Conservation (phyloP, 2,113 vertebrate species). For the Jaculus jaculus region DNA sequence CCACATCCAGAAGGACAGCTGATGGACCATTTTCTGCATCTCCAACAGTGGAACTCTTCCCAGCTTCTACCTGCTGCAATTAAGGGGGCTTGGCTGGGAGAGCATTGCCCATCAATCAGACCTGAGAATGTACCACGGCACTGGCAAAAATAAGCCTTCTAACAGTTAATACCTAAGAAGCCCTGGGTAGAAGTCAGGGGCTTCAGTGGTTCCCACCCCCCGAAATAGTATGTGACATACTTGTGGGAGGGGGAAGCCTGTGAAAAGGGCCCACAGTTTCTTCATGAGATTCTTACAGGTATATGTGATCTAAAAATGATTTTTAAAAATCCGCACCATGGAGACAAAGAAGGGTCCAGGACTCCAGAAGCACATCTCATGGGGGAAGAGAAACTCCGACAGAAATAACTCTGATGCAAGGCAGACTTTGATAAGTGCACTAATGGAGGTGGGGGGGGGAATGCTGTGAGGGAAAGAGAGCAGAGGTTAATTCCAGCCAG, state of each 20-base stretch:
- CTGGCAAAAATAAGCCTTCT: neutral
- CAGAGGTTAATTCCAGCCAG: neutral
- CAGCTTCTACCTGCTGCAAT: neutral
- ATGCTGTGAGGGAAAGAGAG: neutral
- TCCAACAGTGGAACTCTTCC: neutral
- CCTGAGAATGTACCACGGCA: neutral
- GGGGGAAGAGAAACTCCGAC: constrained; percentile 29
- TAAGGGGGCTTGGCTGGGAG: neutral
- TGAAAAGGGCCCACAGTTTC: neutral
- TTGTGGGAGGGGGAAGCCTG: neutral
- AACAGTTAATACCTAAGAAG: neutral
- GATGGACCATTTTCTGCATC: neutral
- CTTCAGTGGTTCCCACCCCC: neutral
- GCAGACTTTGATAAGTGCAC: constrained; percentile 57
- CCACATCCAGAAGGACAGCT: neutral
- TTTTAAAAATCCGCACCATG: constrained; percentile 14
- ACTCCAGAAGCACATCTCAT: constrained; percentile 8
- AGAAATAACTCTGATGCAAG: constrained; percentile 64
- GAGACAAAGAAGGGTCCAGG: neutral
- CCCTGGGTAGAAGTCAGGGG: neutral
- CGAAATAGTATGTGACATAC: neutral
- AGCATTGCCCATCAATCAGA: neutral
- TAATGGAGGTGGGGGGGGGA: neutral
- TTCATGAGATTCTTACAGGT: constrained; percentile 10
- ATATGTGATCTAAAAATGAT: neutral